Conservation (phyloP, 2,113 vertebrate genomes). For the Kryptolebias marmoratus region DNA sequence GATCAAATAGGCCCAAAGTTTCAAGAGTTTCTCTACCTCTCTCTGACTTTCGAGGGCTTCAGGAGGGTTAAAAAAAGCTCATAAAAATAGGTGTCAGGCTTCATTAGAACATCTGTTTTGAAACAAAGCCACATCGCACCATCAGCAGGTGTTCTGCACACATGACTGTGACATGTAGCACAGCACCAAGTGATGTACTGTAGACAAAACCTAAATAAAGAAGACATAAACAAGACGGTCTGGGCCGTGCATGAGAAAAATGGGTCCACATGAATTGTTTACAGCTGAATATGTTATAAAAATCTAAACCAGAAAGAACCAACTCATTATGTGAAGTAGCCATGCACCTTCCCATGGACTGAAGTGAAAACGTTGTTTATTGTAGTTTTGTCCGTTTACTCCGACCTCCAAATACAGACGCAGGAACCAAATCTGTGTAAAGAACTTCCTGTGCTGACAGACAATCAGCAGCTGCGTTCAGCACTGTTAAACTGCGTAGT, state of each 20-base stretch:
- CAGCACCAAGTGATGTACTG: no score
- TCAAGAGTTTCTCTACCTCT: no score
- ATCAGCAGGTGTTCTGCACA: background rate
- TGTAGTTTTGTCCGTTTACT: slow-evolving; percentile 1
- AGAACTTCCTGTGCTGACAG: slow-evolving; percentile 14
- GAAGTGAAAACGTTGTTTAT: background rate
- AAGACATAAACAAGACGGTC: no score
- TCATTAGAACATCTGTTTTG: background rate
- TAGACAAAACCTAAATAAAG: no score
- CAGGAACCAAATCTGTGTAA: background rate
- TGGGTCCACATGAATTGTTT: no score
- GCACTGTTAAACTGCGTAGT: slow-evolving; percentile 10
- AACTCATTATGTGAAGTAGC: no score
- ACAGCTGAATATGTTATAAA: no score
- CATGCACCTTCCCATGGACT: background rate
- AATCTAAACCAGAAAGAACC: no score
- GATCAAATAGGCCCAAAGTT: no score
- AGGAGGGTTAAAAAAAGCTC: background rate
- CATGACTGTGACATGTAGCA: no score
- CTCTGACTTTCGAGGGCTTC: no score
- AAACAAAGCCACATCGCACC: background rate
- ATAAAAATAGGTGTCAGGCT: background rate
- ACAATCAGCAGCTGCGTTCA: slow-evolving; percentile 41
- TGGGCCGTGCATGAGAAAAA: no score
- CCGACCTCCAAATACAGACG: slow-evolving; percentile 2